Base-by-base conservation (phyloP, 2,888 invertebrate species). In the Therioaphis trifolii region DNA sequence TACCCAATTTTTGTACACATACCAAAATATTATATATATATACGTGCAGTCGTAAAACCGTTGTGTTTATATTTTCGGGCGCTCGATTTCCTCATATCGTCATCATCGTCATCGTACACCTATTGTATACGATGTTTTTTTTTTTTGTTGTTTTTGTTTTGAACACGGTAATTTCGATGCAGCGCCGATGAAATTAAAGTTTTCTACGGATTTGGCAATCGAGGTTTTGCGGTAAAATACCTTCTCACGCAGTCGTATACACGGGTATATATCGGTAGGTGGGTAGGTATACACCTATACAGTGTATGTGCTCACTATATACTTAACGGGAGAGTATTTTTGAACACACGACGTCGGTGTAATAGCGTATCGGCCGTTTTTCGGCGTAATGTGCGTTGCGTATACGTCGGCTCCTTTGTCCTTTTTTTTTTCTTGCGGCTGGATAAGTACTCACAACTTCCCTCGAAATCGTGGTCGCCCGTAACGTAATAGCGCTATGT, bases 141-240 rank as follows among this genome's bases (percentile, higher is more conserved):
- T 40, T 29, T 35, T 15, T 55, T 35, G 66, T 66, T 66, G 18
- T 75, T 7, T 35, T 18, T 29, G 12, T 35, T 58, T 15, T 24
- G 58, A 40, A 58, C 40, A 9, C 7, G 14, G 58, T 27, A 43
- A 75, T 58, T 74, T 75, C 18, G 43, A 43, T 24, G 12, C 12
- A n/a, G 0, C 4, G 15, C n/a, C 14, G n/a, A 4, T 61, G 75
- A 76, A 61, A 76, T 76, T 46, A 61, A 76, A 29, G 61, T 76
- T 76, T 76, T 76, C 61, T 61, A 61, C 27, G n/a, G 75, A 75
- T 75, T 75, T 75, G 27, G 75, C 58, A 75, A 76, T 43, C n/a
- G 43, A 76, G 61, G 12, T 46, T 24, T 76, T 76, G 75, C 27
- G 75, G 75, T 61, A 27, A 61, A 61, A 35, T 35, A 46, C 43